Percentiles rank a stretch among this genome's conserved stretches.
phyloP scores from a whole-genome alignment of 2,888 invertebrate species.

The Drosophila melanosoma region DNA sequence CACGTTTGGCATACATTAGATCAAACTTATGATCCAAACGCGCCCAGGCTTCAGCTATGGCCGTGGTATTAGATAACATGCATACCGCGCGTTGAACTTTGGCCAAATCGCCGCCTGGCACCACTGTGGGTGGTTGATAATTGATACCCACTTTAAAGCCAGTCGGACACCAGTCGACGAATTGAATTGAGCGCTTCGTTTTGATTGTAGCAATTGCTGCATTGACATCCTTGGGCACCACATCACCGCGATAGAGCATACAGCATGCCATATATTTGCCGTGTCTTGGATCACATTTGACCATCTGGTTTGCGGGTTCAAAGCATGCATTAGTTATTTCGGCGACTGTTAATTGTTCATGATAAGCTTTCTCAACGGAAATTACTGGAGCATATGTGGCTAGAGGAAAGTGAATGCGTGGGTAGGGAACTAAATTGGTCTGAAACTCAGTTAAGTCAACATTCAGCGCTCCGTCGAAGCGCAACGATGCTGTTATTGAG shows the following conservation, averaged over 20 bases:
- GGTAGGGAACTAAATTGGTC: slow-evolving; percentile 96
- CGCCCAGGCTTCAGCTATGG: slow-evolving; percentile 98
- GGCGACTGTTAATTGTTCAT: slow-evolving; percentile 94
- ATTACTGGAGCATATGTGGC: slow-evolving; percentile 96
- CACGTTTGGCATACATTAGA: slow-evolving; percentile 97
- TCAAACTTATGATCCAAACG: slow-evolving; percentile 97
- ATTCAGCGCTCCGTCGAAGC: slow-evolving; percentile 96
- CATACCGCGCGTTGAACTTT: slow-evolving; percentile 98
- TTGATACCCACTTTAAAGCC: slow-evolving; percentile 94
- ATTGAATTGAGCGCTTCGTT: slow-evolving; percentile 96
- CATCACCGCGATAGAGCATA: slow-evolving; percentile 96
- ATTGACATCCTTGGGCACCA: slow-evolving; percentile 97
- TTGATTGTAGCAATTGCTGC: slow-evolving; percentile 97
- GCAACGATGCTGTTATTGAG: slow-evolving; percentile 96
- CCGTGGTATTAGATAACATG: slow-evolving; percentile 98
- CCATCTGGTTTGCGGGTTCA: slow-evolving; percentile 97
- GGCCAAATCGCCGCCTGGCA: slow-evolving; percentile 96
- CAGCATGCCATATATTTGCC: slow-evolving; percentile 98
- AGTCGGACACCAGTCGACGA: slow-evolving; percentile 95
- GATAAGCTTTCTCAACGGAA: slow-evolving; percentile 96
- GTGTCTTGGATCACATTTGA: slow-evolving; percentile 95
- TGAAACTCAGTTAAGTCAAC: slow-evolving; percentile 98
- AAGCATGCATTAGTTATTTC: slow-evolving; percentile 98
- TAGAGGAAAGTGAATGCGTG: slow-evolving; percentile 97
- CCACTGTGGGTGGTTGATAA: slow-evolving; percentile 95